Evolutionary conservation across 1,140 invertebrate species (phyloP).

Genomic region (Geopemphigus sp.): DNA sequence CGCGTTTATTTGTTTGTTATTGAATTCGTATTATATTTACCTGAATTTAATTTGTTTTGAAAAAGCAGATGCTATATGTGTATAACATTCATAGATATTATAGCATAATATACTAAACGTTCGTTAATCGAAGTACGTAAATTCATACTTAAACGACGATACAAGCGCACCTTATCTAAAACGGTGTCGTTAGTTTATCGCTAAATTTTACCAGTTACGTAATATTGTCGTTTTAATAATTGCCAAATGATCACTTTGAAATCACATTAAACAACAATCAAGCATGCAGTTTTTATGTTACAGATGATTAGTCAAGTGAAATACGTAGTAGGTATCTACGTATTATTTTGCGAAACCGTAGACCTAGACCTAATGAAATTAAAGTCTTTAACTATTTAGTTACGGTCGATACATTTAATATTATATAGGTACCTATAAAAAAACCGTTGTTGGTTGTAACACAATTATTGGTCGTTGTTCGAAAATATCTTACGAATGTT

Average conservation of each 20-base stretch:
- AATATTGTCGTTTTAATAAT: conserved; percentile 39
- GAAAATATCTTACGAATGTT: neutral
- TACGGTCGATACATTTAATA: conserved; percentile 25
- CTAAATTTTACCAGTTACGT: neutral
- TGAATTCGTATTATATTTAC: neutral
- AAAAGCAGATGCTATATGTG: neutral
- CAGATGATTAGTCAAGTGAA: conserved; percentile 47
- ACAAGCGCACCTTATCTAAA: neutral
- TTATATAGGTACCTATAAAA: neutral
- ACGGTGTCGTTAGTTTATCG: neutral
- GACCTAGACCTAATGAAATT: conserved; percentile 47
- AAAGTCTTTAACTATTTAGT: conserved; percentile 15
- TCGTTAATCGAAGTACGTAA: neutral
- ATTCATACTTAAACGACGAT: neutral
- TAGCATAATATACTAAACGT: neutral
- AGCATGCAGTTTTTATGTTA: conserved; percentile 39
- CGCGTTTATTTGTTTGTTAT: neutral
- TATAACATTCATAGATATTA: conserved; percentile 2
- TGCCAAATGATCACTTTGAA: conserved; percentile 14
- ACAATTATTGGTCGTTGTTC: neutral
- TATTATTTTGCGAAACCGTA: conserved; percentile 9
- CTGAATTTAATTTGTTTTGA: neutral
- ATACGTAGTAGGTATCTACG: conserved; percentile 1
- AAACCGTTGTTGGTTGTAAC: conserved; percentile 11
- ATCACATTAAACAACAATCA: conserved; percentile 37